These are phyloP conservation scores for Nomada hirtipes DNA, from an alignment of 2,888 invertebrate species.

Conservation along the genomic window DNA sequence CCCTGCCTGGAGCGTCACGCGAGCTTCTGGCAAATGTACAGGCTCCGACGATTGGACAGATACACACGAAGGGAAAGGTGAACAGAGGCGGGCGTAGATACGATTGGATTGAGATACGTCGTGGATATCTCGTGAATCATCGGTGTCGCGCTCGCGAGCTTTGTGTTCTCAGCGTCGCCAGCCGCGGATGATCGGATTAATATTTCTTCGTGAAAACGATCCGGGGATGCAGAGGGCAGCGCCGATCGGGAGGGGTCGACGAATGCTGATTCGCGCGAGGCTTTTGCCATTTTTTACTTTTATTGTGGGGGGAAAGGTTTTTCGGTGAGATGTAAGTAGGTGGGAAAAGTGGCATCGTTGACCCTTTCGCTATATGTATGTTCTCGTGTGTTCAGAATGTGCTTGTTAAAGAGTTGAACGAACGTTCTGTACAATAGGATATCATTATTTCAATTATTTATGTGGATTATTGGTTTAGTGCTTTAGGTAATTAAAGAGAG, in stretches of 20 bases:
- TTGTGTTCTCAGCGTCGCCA: constrained; percentile 42
- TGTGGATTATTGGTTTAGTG: too few species aligned
- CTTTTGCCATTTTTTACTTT: too few species aligned
- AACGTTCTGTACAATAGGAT: background rate
- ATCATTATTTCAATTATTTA: background rate
- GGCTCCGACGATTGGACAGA: constrained; percentile 31
- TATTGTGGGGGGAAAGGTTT: too few species aligned
- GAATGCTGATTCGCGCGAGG: too few species aligned
- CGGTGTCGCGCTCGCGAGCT: constrained; percentile 39
- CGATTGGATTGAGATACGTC: constrained; percentile 52
- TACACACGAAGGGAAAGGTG: constrained; percentile 12
- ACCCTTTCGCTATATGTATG: background rate
- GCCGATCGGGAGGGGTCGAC: background rate
- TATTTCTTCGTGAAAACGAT: constrained; percentile 20
- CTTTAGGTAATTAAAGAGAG: background rate
- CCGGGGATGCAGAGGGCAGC: background rate
- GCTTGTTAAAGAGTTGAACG: too few species aligned
- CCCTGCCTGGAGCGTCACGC: constrained; percentile 70
- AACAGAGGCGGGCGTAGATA: constrained; percentile 16
- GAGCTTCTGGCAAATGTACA: constrained; percentile 66
- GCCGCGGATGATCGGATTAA: constrained; percentile 41
- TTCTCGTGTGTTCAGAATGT: too few species aligned
- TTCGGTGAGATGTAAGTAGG: too few species aligned
- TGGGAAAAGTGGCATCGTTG: too few species aligned
- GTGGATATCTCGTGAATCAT: constrained; percentile 47